phyloP scores from a whole-genome alignment of 2,888 invertebrate genomes.

The Harpalus rufipes region DNA sequence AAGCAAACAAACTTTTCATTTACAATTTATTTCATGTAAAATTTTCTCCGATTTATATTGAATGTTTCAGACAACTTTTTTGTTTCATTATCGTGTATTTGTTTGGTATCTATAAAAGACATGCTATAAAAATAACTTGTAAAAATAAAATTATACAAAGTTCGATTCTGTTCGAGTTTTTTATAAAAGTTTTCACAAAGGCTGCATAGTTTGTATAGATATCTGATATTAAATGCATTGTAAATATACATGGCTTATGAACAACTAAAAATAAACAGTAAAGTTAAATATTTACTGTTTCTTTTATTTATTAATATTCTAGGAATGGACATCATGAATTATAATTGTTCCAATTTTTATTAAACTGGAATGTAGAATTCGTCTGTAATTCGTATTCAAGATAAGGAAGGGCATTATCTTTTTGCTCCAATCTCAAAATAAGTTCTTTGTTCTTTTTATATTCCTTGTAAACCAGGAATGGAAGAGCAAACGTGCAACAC shows the following conservation, averaged over 20 bases:
- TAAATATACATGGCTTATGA: background rate
- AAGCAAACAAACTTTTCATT: background rate
- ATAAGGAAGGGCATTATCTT: background rate
- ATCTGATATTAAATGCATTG: slow-evolving; percentile 2
- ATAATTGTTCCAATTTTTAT: background rate
- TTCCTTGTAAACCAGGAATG: background rate
- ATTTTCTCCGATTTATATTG: background rate
- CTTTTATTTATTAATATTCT: background rate
- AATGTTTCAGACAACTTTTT: background rate
- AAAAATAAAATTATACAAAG: slow-evolving; percentile 1
- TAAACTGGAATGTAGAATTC: background rate
- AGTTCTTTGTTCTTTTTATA: background rate
- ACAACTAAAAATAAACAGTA: background rate
- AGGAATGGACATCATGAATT: background rate
- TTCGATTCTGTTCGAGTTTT: background rate
- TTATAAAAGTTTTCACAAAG: background rate
- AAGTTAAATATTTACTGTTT: background rate
- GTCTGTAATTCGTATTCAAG: background rate
- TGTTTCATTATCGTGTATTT: slow-evolving; percentile 6
- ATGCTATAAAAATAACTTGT: slow-evolving; percentile 1
- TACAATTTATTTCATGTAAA: background rate
- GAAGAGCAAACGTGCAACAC: background rate
- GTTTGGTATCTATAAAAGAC: slow-evolving; percentile 2
- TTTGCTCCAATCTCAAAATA: slow-evolving; percentile 1
- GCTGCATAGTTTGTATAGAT: background rate